Percentiles rank a stretch among this genome's conserved stretches.
phyloP scores from a whole-genome alignment of 2,888 invertebrate species.

The Marasmarcha lunaedactyla region DNA sequence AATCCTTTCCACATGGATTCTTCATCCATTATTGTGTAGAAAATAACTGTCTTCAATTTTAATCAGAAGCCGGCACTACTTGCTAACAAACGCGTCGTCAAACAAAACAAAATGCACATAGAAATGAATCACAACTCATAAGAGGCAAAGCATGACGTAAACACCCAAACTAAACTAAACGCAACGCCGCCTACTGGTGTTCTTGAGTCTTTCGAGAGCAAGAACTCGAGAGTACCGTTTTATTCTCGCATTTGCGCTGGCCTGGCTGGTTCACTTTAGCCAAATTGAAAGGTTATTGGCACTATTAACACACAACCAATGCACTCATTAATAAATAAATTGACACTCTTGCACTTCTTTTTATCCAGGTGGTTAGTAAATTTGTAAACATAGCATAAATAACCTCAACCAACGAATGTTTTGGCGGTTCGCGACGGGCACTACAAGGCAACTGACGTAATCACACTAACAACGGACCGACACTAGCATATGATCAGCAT shows the following conservation, averaged over 20 bases:
- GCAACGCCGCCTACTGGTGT: too few species aligned
- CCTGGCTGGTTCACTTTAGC: not conserved
- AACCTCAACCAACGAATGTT: too few species aligned
- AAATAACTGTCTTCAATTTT: not conserved
- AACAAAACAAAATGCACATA: slow-evolving; percentile 31
- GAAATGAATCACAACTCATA: not conserved
- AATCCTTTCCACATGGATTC: slow-evolving; percentile 84
- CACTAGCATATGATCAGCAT: too few species aligned
- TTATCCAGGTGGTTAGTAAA: too few species aligned
- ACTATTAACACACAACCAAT: not conserved
- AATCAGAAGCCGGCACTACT: slow-evolving; percentile 6
- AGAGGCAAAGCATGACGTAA: not conserved
- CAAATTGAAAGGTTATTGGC: not conserved
- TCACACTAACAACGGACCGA: slow-evolving; percentile 20
- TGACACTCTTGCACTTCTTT: too few species aligned
- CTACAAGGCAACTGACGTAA: slow-evolving; percentile 63
- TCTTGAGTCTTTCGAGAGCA: not conserved
- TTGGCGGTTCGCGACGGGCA: too few species aligned
- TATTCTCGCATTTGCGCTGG: not conserved
- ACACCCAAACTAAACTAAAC: not conserved
- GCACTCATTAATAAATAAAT: too few species aligned
- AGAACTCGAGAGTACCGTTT: not conserved
- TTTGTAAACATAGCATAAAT: too few species aligned
- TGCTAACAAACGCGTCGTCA: slow-evolving; percentile 13
- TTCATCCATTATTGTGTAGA: slow-evolving; percentile 65